Conservation (phyloP, 2,888 invertebrate genomes). For the Chorisops tibialis region DNA sequence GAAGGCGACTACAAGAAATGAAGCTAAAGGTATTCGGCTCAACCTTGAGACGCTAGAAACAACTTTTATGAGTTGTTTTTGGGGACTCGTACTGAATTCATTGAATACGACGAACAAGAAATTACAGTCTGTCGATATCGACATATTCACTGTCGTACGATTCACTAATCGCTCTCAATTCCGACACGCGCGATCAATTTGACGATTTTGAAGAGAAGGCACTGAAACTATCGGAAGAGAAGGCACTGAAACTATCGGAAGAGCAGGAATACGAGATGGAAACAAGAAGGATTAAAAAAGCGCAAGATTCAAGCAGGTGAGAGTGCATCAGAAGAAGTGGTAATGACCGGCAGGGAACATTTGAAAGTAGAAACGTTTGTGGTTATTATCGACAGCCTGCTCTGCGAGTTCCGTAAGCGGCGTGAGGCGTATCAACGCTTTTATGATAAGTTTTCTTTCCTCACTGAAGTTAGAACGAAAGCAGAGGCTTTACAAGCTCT, state of each 20-base stretch:
- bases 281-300: no score
- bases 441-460: no score
- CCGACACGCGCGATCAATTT: not conserved
- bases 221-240: not conserved
- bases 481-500: no score
- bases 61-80: not conserved
- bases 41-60: not conserved
- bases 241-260: no score
- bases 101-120: not conserved
- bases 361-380: no score
- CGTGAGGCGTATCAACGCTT: no score
- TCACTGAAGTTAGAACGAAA: no score
- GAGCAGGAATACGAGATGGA: not conserved
- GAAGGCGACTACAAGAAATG: not conserved
- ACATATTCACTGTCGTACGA: not conserved
- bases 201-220: not conserved
- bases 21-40: not conserved
- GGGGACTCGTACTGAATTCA: not conserved
- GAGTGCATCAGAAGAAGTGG: no score
- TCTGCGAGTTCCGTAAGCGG: no score
- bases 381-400: no score
- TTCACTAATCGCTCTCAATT: not conserved
- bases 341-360: no score
- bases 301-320: no score
- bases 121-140: not conserved